phyloP scores from a whole-genome alignment of 1,140 invertebrate species.

The Macrostomum lignano region DNA sequence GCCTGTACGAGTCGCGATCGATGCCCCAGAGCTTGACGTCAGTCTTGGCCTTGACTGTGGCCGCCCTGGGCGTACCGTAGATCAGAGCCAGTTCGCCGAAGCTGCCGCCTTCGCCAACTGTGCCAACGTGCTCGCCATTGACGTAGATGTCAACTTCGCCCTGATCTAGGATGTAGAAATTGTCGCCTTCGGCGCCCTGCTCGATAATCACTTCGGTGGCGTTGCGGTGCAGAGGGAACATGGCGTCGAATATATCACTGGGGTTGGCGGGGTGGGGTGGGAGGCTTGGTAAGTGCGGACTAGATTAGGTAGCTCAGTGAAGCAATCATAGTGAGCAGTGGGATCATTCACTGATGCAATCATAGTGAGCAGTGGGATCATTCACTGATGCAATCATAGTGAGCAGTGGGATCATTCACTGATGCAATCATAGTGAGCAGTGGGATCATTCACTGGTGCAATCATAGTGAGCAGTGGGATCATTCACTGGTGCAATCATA shows the following conservation, averaged over 20 bases:
- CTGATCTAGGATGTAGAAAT: conserved; percentile 95
- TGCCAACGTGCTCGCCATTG: conserved; percentile 51
- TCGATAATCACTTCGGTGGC: conserved; percentile 81
- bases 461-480: too few species aligned
- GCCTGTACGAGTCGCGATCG: conserved; percentile 75
- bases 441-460: too few species aligned
- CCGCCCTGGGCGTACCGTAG: conserved; percentile 80
- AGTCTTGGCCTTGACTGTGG: conserved; percentile 37
- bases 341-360: too few species aligned
- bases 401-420: too few species aligned
- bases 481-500: too few species aligned
- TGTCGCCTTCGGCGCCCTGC: conserved; percentile 88
- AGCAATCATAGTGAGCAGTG: too few species aligned
- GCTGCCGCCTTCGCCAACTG: conserved; percentile 76
- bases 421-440: too few species aligned
- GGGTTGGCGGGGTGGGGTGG: too few species aligned
- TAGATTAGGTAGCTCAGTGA: too few species aligned
- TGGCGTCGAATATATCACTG: conserved; percentile 53
- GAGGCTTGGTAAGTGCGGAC: too few species aligned
- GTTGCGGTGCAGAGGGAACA: conserved; percentile 84
- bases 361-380: too few species aligned
- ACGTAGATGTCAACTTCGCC: conserved; percentile 68
- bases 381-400: too few species aligned
- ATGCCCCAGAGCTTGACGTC: conserved; percentile 47
- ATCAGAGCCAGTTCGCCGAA: conserved; percentile 74